phyloP scores from a whole-genome alignment of 1,140 invertebrate species.

The Leptinotarsa undecemlineata region DNA sequence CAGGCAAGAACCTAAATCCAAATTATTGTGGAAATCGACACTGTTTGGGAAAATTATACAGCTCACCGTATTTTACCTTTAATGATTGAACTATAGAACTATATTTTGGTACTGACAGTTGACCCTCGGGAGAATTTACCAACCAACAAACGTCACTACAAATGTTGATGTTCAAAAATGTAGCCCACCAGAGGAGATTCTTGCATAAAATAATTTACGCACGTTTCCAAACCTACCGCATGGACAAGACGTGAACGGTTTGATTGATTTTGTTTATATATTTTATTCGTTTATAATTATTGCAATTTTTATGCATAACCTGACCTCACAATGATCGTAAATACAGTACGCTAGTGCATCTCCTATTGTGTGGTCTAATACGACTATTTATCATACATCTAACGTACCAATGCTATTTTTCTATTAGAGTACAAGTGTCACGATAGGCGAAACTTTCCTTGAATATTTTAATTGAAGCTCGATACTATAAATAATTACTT shows the following conservation, averaged over 20 bases:
- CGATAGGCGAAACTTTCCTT: constrained; percentile 22
- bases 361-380: constrained; percentile 32
- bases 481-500: constrained; percentile 15
- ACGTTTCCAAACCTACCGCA: constrained; percentile 27
- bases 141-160: no score
- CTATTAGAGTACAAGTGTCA: constrained; percentile 24
- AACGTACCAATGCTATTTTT: constrained; percentile 27
- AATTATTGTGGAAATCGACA: no score
- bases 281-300: constrained; percentile 31
- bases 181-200: constrained; percentile 20
- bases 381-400: constrained; percentile 22
- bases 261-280: constrained; percentile 28
- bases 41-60: no score
- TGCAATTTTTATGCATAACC: constrained; percentile 28
- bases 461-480: constrained; percentile 25
- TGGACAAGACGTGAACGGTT: background rate
- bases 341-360: constrained; percentile 29
- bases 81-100: no score
- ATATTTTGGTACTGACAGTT: no score
- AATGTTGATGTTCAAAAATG: background rate
- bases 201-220: constrained; percentile 18
- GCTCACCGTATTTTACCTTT: no score
- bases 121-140: no score
- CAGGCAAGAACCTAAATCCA: no score
- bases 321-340: constrained; percentile 24